Base-by-base conservation (phyloP, 2,888 invertebrate genomes). In the Magallana nippona region DNA sequence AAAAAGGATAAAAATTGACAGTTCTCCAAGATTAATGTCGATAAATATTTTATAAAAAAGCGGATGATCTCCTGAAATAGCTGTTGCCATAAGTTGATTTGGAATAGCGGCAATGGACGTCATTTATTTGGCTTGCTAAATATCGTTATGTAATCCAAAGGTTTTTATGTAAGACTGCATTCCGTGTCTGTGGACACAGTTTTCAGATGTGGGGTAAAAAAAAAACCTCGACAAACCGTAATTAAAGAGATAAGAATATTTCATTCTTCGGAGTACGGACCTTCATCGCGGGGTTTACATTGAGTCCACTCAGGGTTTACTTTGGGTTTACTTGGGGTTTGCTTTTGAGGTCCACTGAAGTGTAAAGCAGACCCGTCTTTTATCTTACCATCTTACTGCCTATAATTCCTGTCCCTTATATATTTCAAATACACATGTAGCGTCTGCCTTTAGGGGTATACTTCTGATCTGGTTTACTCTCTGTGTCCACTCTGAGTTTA, bases 1-100 rank as follows among this genome's bases (percentile, higher is more conserved):
- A 71, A 71, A 71, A 71, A 27, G 71, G 71, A 71, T 71, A 71
- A 71, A 71, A 71, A 71, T 71, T 71, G 71, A 71, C 32, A 71
- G 71, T 71, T 71, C 71, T 71, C 71, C 71, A 71, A 71, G 71
- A 71, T 71, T 32, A 32, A 32, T 71, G 71, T 71, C 32, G 71
- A 71, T 71, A 71, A 71, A 71, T 71, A 71, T 71, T 71, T 71
- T 15, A 71, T 71, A 71, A 71, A 71, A 63, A 71, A 71, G 15
- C 71, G 22, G 71, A 71, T 71, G 71, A 71, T 71, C 71, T 71
- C 22, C 13, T 71, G 27, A 32, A 71, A 71, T 71, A 15, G 32
- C 15, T 71, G 71, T 32, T 27, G 15, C 71, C 71, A 71, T 19
- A 27, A 71, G 22, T 71, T 71, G 71, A 71, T 71, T 71, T 15